Percentiles rank a stretch among this genome's conserved stretches.
Conservation (phyloP, 2,797 vertebrate genomes). For the Valencia hispanica region DNA sequence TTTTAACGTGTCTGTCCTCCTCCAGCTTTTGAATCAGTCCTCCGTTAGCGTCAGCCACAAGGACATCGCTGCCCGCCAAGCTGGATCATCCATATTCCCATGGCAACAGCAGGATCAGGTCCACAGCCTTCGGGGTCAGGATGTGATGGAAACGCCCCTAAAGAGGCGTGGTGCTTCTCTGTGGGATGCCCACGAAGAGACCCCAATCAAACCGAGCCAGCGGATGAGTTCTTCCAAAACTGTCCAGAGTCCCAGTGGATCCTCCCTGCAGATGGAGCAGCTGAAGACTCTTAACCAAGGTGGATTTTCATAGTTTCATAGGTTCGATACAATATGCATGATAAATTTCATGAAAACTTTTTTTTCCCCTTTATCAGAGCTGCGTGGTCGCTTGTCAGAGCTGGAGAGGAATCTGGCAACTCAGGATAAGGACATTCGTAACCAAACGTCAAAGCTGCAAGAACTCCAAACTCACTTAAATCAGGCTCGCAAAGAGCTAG, state of each 20-base stretch:
- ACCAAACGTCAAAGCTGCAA: constrained; percentile 80
- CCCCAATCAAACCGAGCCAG: constrained; percentile 75
- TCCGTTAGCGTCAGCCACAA: constrained; percentile 85
- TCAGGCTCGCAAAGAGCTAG: constrained; percentile 82
- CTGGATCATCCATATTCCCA: constrained; percentile 91
- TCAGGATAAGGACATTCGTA: constrained; percentile 86
- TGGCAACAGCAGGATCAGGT: constrained; percentile 89
- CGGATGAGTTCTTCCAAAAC: constrained; percentile 58
- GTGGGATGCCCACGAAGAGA: constrained; percentile 80
- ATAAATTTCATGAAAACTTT: neutral
- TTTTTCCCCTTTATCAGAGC: constrained; percentile 53
- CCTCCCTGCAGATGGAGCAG: constrained; percentile 80
- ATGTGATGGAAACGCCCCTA: constrained; percentile 79
- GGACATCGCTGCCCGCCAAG: constrained; percentile 89
- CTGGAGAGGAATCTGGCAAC: constrained; percentile 83
- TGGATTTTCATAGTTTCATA: constrained; percentile 51
- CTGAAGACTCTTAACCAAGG: constrained; percentile 89
- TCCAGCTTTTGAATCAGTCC: constrained; percentile 81
- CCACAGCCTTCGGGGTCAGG: constrained; percentile 69
- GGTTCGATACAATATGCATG: neutral
- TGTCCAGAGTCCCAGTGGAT: constrained; percentile 65
- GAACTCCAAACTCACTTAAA: constrained; percentile 86
- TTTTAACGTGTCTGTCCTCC: constrained; percentile 30
- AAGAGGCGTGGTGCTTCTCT: constrained; percentile 77
- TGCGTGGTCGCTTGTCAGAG: constrained; percentile 77